phyloP scores from a whole-genome alignment of 2,113 vertebrate species.

The Callopanchax toddi region DNA sequence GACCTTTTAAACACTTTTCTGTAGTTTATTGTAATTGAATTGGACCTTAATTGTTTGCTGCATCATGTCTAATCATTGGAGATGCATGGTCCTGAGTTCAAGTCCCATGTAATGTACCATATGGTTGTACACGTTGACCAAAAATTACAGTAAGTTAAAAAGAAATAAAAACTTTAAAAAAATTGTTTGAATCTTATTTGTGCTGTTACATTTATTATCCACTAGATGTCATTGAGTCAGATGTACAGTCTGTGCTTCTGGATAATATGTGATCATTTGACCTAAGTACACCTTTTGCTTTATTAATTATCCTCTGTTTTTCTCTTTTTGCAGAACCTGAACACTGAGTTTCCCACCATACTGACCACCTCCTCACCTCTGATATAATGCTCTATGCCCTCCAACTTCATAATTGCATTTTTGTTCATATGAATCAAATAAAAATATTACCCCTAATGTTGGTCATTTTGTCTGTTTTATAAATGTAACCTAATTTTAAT shows the following conservation, averaged over 20 bases:
- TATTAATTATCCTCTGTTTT: not conserved
- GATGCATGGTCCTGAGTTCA: too few relatives aligned
- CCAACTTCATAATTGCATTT: slow-evolving; percentile 54
- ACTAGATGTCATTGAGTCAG: slow-evolving; percentile 42
- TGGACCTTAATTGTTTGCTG: too few relatives aligned
- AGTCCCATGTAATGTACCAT: too few relatives aligned
- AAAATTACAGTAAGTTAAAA: too few relatives aligned
- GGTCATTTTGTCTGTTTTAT: not conserved
- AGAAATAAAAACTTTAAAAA: too few relatives aligned
- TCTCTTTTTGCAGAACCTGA: slow-evolving; percentile 63
- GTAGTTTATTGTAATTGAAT: too few relatives aligned
- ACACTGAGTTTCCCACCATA: slow-evolving; percentile 61
- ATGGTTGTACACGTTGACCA: not conserved
- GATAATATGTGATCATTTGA: too few relatives aligned
- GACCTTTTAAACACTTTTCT: too few relatives aligned
- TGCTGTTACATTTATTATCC: slow-evolving; percentile 12
- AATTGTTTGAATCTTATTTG: too few relatives aligned
- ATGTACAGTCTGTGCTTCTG: not conserved
- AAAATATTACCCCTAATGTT: slow-evolving; percentile 56
- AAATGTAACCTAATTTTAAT: too few relatives aligned
- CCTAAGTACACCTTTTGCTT: not conserved
- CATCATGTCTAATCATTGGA: too few relatives aligned
- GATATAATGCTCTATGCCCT: slow-evolving; percentile 40
- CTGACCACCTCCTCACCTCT: slow-evolving; percentile 42
- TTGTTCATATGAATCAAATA: slow-evolving; percentile 80